Evolutionary conservation across 2,888 invertebrate genomes (phyloP).

Genomic region (Andrena fulva): DNA sequence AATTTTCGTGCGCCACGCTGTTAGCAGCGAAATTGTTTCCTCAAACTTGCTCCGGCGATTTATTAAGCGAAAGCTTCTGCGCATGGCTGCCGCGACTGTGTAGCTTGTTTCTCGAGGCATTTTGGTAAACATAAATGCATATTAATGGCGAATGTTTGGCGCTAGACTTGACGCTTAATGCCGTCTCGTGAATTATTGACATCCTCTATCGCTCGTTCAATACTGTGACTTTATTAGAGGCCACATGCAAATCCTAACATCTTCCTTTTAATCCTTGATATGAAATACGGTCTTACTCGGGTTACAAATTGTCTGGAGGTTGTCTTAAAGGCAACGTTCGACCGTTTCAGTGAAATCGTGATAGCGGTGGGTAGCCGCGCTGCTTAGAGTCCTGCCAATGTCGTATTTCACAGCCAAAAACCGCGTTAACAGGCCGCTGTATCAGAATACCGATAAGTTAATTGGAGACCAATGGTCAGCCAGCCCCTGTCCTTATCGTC

Average conservation of each 20-base stretch:
- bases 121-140: not conserved
- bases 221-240: not conserved
- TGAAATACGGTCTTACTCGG: not conserved
- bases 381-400: not conserved
- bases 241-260: too few relatives aligned
- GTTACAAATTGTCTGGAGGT: not conserved
- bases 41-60: constrained; percentile 15
- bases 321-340: not conserved
- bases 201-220: not conserved
- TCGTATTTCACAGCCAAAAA: constrained; percentile 1
- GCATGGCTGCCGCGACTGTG: not conserved
- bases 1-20: not conserved
- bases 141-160: constrained; percentile 2
- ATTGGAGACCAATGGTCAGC: constrained; percentile 1
- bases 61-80: constrained; percentile 1
- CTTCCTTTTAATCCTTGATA: too few relatives aligned
- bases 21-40: not conserved
- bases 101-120: not conserved
- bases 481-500: not conserved
- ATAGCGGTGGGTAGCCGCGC: not conserved
- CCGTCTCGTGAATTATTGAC: not conserved
- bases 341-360: not conserved
- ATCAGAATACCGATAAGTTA: constrained; percentile 17
- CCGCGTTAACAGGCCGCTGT: constrained; percentile 9
- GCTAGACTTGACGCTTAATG: not conserved